These are phyloP conservation scores for Gallinago jamesoni DNA, from an alignment of 2,113 vertebrate species.

Conservation along the genomic window DNA sequence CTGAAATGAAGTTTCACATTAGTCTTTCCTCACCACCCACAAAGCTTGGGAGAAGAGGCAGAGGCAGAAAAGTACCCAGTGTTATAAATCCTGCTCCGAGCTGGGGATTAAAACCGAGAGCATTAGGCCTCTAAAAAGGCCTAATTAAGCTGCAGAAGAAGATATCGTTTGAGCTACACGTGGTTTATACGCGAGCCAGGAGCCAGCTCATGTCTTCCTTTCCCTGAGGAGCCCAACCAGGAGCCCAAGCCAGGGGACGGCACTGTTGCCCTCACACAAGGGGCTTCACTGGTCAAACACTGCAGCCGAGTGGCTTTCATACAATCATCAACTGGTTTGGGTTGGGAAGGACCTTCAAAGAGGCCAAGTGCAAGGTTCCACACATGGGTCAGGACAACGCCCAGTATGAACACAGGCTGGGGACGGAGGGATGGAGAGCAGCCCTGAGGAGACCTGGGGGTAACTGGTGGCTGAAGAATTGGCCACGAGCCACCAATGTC, in stretches of 20 bases:
- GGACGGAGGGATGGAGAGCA: background rate
- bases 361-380: too few species aligned
- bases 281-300: background rate
- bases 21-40: background rate
- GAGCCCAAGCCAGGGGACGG: rapidly evolving
- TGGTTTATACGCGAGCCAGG: background rate
- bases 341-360: background rate
- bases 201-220: background rate
- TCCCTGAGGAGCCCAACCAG: background rate
- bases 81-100: background rate
- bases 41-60: background rate
- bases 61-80: background rate
- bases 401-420: too few species aligned
- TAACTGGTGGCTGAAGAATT: background rate
- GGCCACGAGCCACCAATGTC: too few species aligned
- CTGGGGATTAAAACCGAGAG: background rate
- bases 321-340: background rate
- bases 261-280: rapidly evolving
- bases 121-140: background rate
- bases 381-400: too few species aligned
- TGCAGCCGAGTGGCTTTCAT: background rate
- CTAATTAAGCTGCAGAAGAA: background rate
- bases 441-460: background rate
- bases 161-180: background rate
- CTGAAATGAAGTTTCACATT: background rate